These are phyloP conservation scores for Drosophila nr. perissopoda DNA, from an alignment of 2,888 invertebrate species.

Conservation along the genomic window DNA sequence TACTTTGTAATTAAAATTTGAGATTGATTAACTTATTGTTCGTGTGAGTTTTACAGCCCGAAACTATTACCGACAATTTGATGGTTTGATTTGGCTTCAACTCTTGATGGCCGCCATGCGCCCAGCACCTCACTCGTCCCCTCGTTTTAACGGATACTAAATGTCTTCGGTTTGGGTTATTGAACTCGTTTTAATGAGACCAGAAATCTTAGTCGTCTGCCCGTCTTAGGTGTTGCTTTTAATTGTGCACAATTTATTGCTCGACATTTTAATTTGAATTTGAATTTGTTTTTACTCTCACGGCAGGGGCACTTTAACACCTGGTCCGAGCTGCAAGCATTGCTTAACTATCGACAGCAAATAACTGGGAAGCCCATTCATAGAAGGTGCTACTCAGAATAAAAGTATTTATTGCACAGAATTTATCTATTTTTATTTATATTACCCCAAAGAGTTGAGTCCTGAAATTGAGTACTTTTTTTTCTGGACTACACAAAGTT, in stretches of 20 bases:
- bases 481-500: not conserved
- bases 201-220: conserved; percentile 32
- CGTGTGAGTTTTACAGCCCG: conserved; percentile 81
- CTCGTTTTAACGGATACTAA: conserved; percentile 46
- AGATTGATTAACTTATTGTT: conserved; percentile 82
- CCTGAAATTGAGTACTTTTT: not conserved
- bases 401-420: not conserved
- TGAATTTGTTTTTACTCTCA: conserved; percentile 47
- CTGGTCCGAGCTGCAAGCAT: conserved; percentile 9
- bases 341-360: conserved; percentile 18
- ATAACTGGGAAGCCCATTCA: not conserved
- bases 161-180: conserved; percentile 54
- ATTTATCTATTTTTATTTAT: not conserved
- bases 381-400: not conserved
- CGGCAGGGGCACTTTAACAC: conserved; percentile 23
- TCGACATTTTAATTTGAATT: conserved; percentile 59
- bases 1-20: conserved; percentile 81
- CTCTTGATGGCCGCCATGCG: conserved; percentile 30
- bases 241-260: conserved; percentile 74
- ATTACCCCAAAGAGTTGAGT: not conserved
- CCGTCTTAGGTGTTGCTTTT: conserved; percentile 51
- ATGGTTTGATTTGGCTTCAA: conserved; percentile 73
- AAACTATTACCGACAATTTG: conserved; percentile 79
- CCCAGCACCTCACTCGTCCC: not conserved
- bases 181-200: conserved; percentile 61